phyloP scores from a whole-genome alignment of 2,888 invertebrate genomes.

The Tyria jacobaeae region DNA sequence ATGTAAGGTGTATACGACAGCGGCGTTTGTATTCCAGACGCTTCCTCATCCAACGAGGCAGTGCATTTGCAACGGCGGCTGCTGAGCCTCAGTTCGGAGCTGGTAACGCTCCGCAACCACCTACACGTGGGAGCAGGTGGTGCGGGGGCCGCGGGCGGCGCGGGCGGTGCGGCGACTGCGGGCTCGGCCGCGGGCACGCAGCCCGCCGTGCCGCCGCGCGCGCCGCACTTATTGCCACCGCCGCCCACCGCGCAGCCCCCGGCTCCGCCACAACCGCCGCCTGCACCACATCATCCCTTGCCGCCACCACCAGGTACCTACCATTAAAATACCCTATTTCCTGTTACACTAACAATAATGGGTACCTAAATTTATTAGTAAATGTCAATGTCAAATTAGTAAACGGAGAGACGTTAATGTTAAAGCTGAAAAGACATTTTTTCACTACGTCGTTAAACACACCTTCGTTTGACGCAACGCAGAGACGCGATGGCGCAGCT shows the following conservation, averaged over 20 bases:
- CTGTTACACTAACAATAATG: neutral
- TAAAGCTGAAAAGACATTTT: neutral
- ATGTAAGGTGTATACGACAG: neutral
- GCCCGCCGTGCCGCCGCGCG: conserved; percentile 49
- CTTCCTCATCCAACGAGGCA: conserved; percentile 97
- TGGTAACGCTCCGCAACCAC: conserved; percentile 96
- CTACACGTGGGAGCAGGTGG: conserved; percentile 89
- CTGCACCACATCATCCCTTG: conserved; percentile 41
- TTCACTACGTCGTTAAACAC: neutral
- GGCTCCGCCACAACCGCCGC: conserved; percentile 55
- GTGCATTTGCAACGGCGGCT: conserved; percentile 96
- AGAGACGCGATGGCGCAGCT: conserved; percentile 70
- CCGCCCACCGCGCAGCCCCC: conserved; percentile 63
- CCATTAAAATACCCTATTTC: neutral
- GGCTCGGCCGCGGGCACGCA: conserved; percentile 44
- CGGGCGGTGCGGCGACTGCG: conserved; percentile 31
- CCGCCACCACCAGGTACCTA: conserved; percentile 61
- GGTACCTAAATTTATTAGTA: neutral
- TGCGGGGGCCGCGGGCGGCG: conserved; percentile 45
- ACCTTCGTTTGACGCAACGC: conserved; percentile 19
- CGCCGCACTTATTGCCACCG: conserved; percentile 66
- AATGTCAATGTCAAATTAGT: neutral
- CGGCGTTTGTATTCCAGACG: conserved; percentile 88
- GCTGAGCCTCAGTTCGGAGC: conserved; percentile 95
- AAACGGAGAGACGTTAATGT: no score